Percentiles rank a stretch among this genome's conserved stretches.
Conservation (phyloP, 1,140 invertebrate genomes). For the Aphaenogaster ashmeadi region DNA sequence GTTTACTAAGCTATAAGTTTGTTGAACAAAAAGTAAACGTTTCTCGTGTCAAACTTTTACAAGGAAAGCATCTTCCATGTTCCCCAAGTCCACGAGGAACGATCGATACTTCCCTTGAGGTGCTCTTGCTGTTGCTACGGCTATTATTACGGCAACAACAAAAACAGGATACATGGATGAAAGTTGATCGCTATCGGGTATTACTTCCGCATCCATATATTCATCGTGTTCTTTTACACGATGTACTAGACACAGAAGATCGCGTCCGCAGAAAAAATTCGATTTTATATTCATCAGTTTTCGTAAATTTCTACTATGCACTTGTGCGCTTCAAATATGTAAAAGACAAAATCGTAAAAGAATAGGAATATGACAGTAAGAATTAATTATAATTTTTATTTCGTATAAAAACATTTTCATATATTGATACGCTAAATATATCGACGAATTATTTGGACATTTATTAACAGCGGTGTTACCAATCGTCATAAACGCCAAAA, state of each 20-base stretch:
- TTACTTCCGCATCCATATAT: slow-evolving; percentile 67
- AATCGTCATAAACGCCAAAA: not conserved
- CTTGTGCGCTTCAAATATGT: not conserved
- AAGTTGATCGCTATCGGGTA: slow-evolving; percentile 66
- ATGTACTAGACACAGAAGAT: slow-evolving; percentile 51
- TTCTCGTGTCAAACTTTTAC: slow-evolving; percentile 55
- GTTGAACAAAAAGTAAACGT: slow-evolving; percentile 45
- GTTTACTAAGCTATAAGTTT: slow-evolving; percentile 31
- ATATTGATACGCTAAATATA: not conserved
- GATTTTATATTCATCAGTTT: slow-evolving; percentile 55
- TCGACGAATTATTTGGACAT: not conserved
- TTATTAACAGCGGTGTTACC: not conserved
- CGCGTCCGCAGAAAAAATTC: slow-evolving; percentile 24
- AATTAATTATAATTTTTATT: slow-evolving; percentile 1
- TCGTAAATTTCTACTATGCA: slow-evolving; percentile 18
- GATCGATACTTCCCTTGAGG: slow-evolving; percentile 63
- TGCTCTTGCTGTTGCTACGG: slow-evolving; percentile 59
- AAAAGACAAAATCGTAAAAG: not conserved
- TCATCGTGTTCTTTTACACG: slow-evolving; percentile 60
- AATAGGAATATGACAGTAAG: not conserved
- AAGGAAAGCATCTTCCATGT: slow-evolving; percentile 52
- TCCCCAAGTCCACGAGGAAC: slow-evolving; percentile 23
- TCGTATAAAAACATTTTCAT: not conserved
- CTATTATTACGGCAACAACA: slow-evolving; percentile 60
- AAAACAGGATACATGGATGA: slow-evolving; percentile 62